A percentile compares a stretch with the other conserved stretches of the same genome.
These are phyloP conservation scores for Chymomyza caudatula DNA, from an alignment of 2,888 invertebrate species.

Conservation along the genomic window DNA sequence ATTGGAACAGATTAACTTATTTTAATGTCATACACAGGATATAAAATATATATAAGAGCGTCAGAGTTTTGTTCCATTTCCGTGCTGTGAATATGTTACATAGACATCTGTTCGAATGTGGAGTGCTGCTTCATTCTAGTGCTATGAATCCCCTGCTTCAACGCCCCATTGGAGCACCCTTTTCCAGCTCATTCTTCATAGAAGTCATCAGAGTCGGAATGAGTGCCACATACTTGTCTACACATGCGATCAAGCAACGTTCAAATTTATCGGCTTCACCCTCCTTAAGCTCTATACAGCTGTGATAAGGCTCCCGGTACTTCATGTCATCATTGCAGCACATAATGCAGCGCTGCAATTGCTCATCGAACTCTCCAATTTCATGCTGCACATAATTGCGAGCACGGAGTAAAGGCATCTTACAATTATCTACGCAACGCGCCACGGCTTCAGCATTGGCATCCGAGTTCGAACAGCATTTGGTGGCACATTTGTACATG, in stretches of 20 bases:
- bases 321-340: slow-evolving; percentile 13
- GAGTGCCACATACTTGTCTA: slow-evolving; percentile 86
- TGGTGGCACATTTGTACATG: slow-evolving; percentile 92
- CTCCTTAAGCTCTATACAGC: background rate
- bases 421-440: slow-evolving; percentile 88
- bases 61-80: too few species aligned
- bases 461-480: slow-evolving; percentile 87
- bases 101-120: too few species aligned
- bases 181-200: slow-evolving; percentile 76
- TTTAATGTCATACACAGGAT: too few species aligned
- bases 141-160: too few species aligned
- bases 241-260: slow-evolving; percentile 80
- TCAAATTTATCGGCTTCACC: slow-evolving; percentile 16
- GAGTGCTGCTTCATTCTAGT: too few species aligned
- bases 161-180: slow-evolving; percentile 20
- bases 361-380: slow-evolving; percentile 75
- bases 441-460: slow-evolving; percentile 86
- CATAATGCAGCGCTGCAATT: slow-evolving; percentile 85
- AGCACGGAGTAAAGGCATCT: slow-evolving; percentile 83
- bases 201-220: slow-evolving; percentile 85
- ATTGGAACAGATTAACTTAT: too few species aligned
- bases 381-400: slow-evolving; percentile 82
- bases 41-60: too few species aligned
- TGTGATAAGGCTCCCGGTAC: slow-evolving; percentile 3
- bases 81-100: too few species aligned